Percentiles rank a stretch among this genome's conserved stretches.
Conservation (phyloP, 2,888 invertebrate species). For the Pegoplata infirma region DNA sequence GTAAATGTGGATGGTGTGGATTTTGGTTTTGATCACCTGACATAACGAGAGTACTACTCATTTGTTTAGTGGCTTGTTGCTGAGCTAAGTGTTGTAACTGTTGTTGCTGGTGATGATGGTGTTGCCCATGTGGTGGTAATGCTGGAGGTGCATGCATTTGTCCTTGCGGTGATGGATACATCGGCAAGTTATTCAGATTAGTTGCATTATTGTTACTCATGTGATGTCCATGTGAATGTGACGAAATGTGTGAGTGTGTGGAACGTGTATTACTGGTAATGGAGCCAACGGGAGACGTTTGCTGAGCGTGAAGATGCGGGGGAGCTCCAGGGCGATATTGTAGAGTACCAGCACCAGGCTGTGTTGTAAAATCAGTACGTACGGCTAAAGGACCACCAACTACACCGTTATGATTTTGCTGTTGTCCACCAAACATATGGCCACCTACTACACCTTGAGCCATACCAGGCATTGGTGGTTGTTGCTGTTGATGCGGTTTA, state of each 20-base stretch:
- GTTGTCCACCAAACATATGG: constrained; percentile 52
- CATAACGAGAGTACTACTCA: constrained; percentile 19
- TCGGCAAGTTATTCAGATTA: constrained; percentile 57
- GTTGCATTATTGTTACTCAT: constrained; percentile 63
- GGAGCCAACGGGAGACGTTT: constrained; percentile 79
- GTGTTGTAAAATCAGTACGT: constrained; percentile 77
- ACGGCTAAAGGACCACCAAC: constrained; percentile 73
- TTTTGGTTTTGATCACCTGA: constrained; percentile 71
- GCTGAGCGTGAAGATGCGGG: constrained; percentile 75
- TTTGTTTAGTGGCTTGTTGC: constrained; percentile 66
- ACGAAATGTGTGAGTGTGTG: constrained; percentile 70
- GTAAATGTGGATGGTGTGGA: constrained; percentile 76
- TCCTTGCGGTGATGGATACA: constrained; percentile 66
- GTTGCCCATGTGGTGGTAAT: constrained; percentile 75
- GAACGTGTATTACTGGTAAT: constrained; percentile 77
- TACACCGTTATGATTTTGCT: constrained; percentile 68
- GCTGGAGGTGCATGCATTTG: constrained; percentile 67
- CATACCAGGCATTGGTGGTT: constrained; percentile 24
- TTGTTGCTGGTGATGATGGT: constrained; percentile 56
- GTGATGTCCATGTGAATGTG: constrained; percentile 63
- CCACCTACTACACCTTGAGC: constrained; percentile 24
- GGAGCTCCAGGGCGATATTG: constrained; percentile 62
- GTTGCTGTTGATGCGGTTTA: constrained; percentile 62
- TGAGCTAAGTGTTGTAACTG: constrained; percentile 57
- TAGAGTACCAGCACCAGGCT: constrained; percentile 66